phyloP scores from a whole-genome alignment of 2,888 invertebrate species.

The Eledona agricola region DNA sequence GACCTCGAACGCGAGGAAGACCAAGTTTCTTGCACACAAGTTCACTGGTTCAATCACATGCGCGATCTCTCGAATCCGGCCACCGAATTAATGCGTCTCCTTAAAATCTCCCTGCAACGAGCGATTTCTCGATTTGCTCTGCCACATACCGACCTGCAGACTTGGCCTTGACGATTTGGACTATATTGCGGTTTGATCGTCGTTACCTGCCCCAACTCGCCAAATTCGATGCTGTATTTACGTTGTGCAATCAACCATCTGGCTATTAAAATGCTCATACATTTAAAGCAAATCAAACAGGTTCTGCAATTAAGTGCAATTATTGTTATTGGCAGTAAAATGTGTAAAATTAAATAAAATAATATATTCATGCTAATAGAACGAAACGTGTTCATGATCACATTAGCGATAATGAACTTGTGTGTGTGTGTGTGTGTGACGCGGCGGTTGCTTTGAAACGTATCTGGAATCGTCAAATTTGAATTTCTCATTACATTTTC shows the following conservation, averaged over 20 bases:
- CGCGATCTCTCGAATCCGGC: background rate
- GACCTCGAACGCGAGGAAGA: slow-evolving; percentile 4
- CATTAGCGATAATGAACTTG: slow-evolving; percentile 12
- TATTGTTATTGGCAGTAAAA: slow-evolving; percentile 10
- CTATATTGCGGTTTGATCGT: slow-evolving; percentile 16
- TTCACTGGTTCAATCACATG: background rate
- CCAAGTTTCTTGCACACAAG: slow-evolving; percentile 2
- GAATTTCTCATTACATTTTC: too few relatives aligned
- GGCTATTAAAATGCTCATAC: slow-evolving; percentile 5
- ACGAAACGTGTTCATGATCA: slow-evolving; percentile 11
- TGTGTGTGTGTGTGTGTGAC: background rate
- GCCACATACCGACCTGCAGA: slow-evolving; percentile 25
- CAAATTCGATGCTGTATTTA: too few relatives aligned
- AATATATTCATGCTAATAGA: slow-evolving; percentile 1
- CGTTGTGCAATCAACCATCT: slow-evolving; percentile 4
- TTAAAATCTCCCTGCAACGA: slow-evolving; percentile 24
- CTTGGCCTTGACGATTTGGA: slow-evolving; percentile 27
- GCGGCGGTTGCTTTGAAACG: background rate
- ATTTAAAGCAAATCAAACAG: slow-evolving; percentile 4
- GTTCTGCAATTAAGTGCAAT: slow-evolving; percentile 5
- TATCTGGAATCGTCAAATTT: too few relatives aligned
- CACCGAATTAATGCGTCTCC: slow-evolving; percentile 18
- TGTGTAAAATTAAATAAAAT: slow-evolving; percentile 4
- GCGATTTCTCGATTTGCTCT: slow-evolving; percentile 24
- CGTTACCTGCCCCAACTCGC: slow-evolving; percentile 19